Percentiles rank a stretch among this genome's conserved stretches.
phyloP scores from a whole-genome alignment of 2,797 vertebrate genomes.

The Pseudochirops corinnae region DNA sequence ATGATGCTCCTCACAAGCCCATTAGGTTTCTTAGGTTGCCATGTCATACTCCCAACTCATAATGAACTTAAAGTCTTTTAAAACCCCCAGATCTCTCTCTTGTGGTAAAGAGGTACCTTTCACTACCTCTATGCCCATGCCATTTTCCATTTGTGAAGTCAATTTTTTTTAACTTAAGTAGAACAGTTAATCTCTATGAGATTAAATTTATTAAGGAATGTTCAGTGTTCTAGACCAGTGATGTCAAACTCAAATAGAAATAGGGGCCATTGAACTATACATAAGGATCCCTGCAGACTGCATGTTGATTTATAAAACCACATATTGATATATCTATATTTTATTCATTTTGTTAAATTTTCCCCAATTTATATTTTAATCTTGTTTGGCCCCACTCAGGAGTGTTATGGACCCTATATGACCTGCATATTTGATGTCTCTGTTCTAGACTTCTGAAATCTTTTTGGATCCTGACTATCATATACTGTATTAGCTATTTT shows the following conservation, averaged over 20 bases:
- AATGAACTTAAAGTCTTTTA: neutral
- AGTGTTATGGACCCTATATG: neutral
- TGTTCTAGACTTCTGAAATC: neutral
- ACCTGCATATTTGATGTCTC: neutral
- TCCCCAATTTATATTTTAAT: neutral
- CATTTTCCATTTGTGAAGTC: neutral
- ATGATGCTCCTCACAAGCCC: neutral
- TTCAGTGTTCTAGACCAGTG: neutral
- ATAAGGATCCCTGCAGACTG: neutral
- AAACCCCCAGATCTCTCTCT: neutral
- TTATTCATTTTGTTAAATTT: neutral
- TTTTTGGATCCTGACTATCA: neutral
- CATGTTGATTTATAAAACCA: neutral
- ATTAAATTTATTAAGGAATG: neutral
- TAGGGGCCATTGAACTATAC: neutral
- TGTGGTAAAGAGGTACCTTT: too few species aligned
- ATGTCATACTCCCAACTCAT: neutral
- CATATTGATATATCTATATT: neutral
- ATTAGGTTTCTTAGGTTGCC: neutral
- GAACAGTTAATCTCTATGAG: neutral
- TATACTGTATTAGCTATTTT: neutral
- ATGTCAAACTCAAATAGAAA: neutral
- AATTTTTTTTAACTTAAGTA: neutral
- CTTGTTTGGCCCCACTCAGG: neutral
- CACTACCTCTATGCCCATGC: neutral